These are phyloP conservation scores for Acronicta psi DNA, from an alignment of 2,888 invertebrate genomes.

Conservation along the genomic window DNA sequence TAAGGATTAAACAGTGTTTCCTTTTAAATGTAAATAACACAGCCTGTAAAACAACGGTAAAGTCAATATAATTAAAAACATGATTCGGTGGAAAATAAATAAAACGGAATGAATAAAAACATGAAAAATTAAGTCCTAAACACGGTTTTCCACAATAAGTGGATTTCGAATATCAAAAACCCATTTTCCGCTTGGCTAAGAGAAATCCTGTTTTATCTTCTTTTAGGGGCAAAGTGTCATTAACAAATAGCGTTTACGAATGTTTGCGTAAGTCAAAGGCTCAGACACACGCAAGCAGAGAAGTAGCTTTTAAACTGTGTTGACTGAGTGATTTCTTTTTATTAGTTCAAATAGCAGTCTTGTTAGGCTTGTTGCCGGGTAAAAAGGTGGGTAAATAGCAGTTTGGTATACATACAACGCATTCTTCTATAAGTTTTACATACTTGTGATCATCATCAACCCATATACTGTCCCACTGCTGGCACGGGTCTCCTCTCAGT, in stretches of 20 bases:
- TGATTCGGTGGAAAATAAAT: conserved; percentile 1
- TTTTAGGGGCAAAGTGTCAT: conserved; percentile 17
- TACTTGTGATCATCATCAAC: no score
- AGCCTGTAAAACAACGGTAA: neutral
- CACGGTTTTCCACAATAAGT: conserved; percentile 14
- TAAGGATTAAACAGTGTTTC: neutral
- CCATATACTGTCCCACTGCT: no score
- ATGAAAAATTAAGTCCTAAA: conserved; percentile 15
- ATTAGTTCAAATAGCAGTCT: neutral
- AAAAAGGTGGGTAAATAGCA: no score
- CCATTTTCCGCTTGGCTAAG: conserved; percentile 16
- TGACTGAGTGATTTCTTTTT: no score
- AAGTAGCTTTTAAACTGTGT: no score
- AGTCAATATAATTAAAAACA: neutral
- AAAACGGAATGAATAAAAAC: conserved; percentile 5
- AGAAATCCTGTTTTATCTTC: conserved; percentile 21
- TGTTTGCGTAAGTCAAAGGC: conserved; percentile 5
- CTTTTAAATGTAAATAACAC: neutral
- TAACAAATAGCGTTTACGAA: conserved; percentile 24
- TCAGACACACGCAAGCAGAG: neutral
- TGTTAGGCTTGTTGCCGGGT: neutral
- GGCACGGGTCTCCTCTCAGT: no score
- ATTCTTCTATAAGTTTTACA: no score
- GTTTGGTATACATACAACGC: no score
- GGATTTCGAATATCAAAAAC: conserved; percentile 23